Conservation (phyloP, 2,888 invertebrate species). For the Macaria notata region DNA sequence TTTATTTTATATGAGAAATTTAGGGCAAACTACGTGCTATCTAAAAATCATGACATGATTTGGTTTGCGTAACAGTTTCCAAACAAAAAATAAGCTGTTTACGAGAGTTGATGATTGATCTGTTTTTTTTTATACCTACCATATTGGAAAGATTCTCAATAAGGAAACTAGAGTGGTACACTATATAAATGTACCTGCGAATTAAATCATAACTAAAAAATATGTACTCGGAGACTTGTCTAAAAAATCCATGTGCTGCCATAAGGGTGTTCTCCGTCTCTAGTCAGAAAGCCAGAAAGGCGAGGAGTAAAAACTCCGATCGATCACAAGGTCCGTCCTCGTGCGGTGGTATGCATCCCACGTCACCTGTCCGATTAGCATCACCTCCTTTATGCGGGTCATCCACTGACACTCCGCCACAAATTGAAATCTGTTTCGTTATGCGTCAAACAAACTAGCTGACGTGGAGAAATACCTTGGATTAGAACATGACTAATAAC, state of each 20-base stretch:
- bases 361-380: constrained; percentile 79
- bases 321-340: constrained; percentile 57
- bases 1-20: constrained; percentile 50
- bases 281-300: constrained; percentile 30
- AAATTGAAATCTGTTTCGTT: constrained; percentile 79
- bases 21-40: constrained; percentile 30
- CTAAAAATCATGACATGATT: too few relatives aligned
- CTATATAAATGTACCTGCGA: constrained; percentile 34
- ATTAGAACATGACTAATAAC: constrained; percentile 71
- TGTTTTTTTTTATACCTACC: constrained; percentile 34
- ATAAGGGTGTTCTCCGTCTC: too few relatives aligned
- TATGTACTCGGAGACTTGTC: too few relatives aligned
- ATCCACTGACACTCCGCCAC: constrained; percentile 63
- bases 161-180: constrained; percentile 27
- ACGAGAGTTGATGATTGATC: constrained; percentile 32
- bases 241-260: too few relatives aligned
- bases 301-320: constrained; percentile 55
- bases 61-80: constrained; percentile 7
- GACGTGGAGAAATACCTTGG: constrained; percentile 62
- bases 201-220: too few relatives aligned
- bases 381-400: constrained; percentile 73
- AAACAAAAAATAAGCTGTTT: constrained; percentile 10
- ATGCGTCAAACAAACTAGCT: constrained; percentile 72
- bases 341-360: constrained; percentile 45
- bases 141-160: too few relatives aligned